Base-by-base conservation (phyloP, 2,888 invertebrate genomes). In the Zaprionus bogoriensis region DNA sequence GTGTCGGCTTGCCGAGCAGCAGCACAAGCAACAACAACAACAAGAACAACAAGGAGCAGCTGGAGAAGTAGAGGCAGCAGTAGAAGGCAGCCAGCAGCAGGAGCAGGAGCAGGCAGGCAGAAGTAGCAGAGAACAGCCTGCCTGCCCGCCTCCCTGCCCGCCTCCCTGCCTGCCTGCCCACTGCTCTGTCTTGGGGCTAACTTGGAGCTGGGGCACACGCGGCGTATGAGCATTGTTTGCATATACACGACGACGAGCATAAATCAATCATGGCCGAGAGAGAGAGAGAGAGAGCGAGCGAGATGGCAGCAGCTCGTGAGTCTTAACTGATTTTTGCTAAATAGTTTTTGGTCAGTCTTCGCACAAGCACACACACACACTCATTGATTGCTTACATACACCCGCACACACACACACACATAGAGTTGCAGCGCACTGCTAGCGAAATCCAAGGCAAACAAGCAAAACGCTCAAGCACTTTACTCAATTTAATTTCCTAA, bases 401-500 rank as follows among this genome's bases (percentile, higher is more conserved):
- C 2, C 9, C n/a, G 20, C 25, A 14, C 10, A 25, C 28, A 27
- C 44, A 25, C 28, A 42, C 22, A 22, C 30, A 50, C 36, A 36
- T 17, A 17, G 3, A 36, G 6, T 32, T n/a, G n/a, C 5, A 19
- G 19, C 38, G 39, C 19, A 10, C 20, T 10, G 2, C 27, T 27
- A 17, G 38, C 20, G 17, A 2, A 46, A 41, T 39, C 12, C 48
- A 55, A 50, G 44, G 53, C 72, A 82, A 84, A 83, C 83, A 77
- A 62, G 74, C 79, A 71, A 79, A 84, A 75, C 77, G 82, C 65
- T 79, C 72, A 74, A 72, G 75, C 86, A 86, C 79, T 84, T 87
- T 85, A 77, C 64, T 87, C 87, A 87, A 87, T 87, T 87, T 81
- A 86, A 87, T 87, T 87, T 85, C 79, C 87, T 87, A 87, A 87